phyloP scores from a whole-genome alignment of 2,888 invertebrate species.

The Ditula angustiorana region DNA sequence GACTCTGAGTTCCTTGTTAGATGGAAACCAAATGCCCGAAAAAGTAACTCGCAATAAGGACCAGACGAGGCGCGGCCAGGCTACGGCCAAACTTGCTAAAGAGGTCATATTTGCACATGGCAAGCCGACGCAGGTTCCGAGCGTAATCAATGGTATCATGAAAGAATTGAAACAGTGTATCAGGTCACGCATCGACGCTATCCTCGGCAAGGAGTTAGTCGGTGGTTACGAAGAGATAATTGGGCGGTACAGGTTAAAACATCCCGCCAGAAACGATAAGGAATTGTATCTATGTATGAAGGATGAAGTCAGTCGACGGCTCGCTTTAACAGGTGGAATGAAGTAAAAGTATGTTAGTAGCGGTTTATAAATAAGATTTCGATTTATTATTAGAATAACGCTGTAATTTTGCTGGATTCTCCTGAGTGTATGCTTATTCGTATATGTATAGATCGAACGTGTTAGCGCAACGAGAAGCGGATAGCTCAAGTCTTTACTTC shows the following conservation, averaged over 20 bases:
- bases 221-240: constrained; percentile 30
- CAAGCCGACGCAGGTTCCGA: no score
- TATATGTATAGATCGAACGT: no score
- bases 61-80: constrained; percentile 38
- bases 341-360: no score
- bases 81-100: constrained; percentile 34
- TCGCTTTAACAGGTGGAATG: no score
- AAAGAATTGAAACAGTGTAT: constrained; percentile 45
- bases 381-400: no score
- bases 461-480: no score
- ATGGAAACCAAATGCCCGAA: background rate
- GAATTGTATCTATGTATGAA: constrained; percentile 24
- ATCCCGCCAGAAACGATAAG: constrained; percentile 17
- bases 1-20: background rate
- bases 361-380: no score
- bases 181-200: constrained; percentile 46
- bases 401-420: no score
- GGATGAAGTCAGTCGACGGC: constrained; percentile 27
- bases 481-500: no score
- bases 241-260: constrained; percentile 41
- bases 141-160: no score
- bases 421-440: no score
- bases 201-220: constrained; percentile 41
- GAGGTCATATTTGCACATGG: no score
- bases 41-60: constrained; percentile 21